Conservation (phyloP, 1,140 invertebrate species). For the Macrocentrus cingulum region DNA sequence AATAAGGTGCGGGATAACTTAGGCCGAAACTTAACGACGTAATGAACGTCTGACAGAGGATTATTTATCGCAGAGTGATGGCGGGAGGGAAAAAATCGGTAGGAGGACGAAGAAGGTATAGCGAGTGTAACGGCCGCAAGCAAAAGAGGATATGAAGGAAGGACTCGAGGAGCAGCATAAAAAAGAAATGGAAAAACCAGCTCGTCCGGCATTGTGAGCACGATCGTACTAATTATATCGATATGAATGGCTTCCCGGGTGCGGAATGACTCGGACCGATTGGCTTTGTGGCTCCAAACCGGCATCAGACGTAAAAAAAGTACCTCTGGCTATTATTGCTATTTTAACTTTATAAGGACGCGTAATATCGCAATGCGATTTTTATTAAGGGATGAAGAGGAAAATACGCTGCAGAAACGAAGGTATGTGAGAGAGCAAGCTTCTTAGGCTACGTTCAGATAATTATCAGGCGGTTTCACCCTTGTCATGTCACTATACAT, state of each 20-base stretch:
- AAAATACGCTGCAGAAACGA: background rate
- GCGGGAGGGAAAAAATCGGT: conserved; percentile 18
- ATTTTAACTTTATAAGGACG: background rate
- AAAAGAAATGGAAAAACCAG: conserved; percentile 23
- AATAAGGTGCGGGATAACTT: conserved; percentile 27
- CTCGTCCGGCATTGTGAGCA: conserved; percentile 31
- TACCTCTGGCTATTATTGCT: too few species aligned
- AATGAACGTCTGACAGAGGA: conserved; percentile 36
- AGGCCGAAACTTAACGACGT: conserved; percentile 33
- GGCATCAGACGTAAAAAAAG: background rate
- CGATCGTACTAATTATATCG: conserved; percentile 37
- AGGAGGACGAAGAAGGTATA: conserved; percentile 10
- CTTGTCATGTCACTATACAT: conserved; percentile 35
- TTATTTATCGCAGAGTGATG: conserved; percentile 30
- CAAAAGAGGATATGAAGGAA: conserved; percentile 21
- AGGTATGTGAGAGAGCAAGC: background rate
- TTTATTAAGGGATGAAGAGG: conserved; percentile 1
- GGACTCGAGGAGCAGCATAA: conserved; percentile 20
- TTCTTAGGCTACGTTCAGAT: conserved; percentile 19
- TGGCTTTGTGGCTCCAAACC: conserved; percentile 25
- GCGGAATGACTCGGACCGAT: conserved; percentile 32
- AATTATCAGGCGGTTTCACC: conserved; percentile 36
- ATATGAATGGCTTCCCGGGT: conserved; percentile 31
- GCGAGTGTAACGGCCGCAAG: conserved; percentile 12
- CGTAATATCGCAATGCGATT: background rate